Evolutionary conservation across 92 coral and sea anemone genomes (phyloP), one percentile per base, ranked within the genome.

Genomic region (Porites cylindrica): DNA sequence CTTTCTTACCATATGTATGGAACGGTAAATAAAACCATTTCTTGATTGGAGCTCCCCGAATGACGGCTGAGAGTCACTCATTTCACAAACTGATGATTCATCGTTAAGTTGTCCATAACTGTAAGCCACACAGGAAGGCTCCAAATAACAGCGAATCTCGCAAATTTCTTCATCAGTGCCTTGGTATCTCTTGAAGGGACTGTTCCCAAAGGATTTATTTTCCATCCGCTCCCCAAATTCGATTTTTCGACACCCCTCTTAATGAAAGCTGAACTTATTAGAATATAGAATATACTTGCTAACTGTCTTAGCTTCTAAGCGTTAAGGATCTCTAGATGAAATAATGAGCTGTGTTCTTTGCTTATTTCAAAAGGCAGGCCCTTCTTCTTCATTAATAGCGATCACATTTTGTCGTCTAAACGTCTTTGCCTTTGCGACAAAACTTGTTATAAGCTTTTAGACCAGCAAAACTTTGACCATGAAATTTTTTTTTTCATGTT

Each of bases 221-320:
- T 76, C 8, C 26, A 58, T 17, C 32, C 8, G 67, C 17, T 60
- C 52, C 8, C n/a, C 9, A 24, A 76, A 76, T 17, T 76, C 24
- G 9, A 76, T 76, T 6, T 4, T 76, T 58, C 69, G 81, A 29
- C 81, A 76, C 50, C n/a, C 81, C 59, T 76, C 81, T 76, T 53
- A 16, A 58, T 0, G 74, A 8, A 69, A 54, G 43, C 4, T 32
- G 43, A 4, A 32, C 43, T 32, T 3, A 32, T 32, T 32, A 32
- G 43, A 3, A 32, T 32, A 32, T 32, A 32, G 43, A 32, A 32
- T 32, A 32, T 32, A 32, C 43, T 32, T 2, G 43, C 43, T 32
- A 26, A 26, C 29, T 26, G 29, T 1, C 29, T 26, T 26, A 26
- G 29, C 2, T 26, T 26, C 29, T 26, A 26, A 26, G 29, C 29